These are phyloP conservation scores for Apodemia mormo DNA, from an alignment of 2,888 invertebrate genomes.

Conservation along the genomic window DNA sequence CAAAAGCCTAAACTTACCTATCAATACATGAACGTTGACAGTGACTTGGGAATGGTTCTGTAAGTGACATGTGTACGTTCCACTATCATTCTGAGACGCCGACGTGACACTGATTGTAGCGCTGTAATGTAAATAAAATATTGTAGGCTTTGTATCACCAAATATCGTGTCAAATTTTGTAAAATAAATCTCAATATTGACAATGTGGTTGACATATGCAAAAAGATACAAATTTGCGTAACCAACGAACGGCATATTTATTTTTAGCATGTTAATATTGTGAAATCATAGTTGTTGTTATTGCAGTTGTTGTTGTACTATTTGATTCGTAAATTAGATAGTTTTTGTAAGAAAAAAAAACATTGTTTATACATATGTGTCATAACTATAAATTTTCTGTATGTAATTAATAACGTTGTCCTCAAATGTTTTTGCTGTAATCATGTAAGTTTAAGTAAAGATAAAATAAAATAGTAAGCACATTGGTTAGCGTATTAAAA, in stretches of 20 bases:
- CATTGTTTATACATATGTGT: no score
- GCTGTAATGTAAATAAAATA: conserved; percentile 48
- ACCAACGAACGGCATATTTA: background rate
- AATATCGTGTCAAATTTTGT: background rate
- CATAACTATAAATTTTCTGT: no score
- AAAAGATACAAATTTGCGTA: background rate
- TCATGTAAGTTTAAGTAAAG: no score
- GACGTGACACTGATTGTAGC: conserved; percentile 76
- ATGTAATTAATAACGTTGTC: no score
- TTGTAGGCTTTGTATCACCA: background rate
- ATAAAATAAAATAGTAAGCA: no score
- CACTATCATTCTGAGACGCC: conserved; percentile 85
- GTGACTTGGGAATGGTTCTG: conserved; percentile 84
- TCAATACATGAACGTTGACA: conserved; percentile 85
- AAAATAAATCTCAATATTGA: background rate
- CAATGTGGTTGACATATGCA: background rate
- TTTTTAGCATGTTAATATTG: no score
- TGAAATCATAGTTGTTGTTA: no score
- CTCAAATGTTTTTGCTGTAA: no score
- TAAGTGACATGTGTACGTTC: conserved; percentile 84
- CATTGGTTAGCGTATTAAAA: no score
- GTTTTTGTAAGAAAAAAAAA: no score
- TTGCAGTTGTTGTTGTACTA: no score
- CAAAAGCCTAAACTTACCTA: conserved; percentile 72
- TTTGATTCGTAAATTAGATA: no score